These are phyloP conservation scores for Psylliodes chrysocephalus DNA, from an alignment of 2,888 invertebrate species.

Conservation along the genomic window DNA sequence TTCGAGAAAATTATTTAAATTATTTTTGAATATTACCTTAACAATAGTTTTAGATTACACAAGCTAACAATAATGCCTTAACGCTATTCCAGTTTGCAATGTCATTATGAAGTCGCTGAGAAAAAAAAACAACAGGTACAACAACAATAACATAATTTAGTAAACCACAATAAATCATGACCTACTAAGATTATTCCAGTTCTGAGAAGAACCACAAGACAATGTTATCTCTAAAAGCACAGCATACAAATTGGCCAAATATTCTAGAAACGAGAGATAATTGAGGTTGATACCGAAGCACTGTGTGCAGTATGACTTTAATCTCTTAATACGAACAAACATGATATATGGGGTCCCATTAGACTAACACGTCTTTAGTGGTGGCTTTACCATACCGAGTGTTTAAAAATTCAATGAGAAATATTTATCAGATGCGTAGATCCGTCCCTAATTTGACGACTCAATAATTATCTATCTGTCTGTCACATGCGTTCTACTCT, in stretches of 20 bases:
- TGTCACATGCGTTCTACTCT: no score
- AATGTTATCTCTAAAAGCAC: slow-evolving; percentile 51
- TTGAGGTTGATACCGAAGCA: slow-evolving; percentile 51
- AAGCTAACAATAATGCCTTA: not conserved
- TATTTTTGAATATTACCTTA: not conserved
- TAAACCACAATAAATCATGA: slow-evolving; percentile 33
- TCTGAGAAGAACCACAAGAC: slow-evolving; percentile 42
- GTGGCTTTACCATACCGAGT: no score
- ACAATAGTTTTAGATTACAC: not conserved
- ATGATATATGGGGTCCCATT: slow-evolving; percentile 30
- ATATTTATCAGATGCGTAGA: no score
- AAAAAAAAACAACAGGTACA: no score
- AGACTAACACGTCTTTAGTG: no score
- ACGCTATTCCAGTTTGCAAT: no score
- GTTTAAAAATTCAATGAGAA: no score
- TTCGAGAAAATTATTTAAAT: not conserved
- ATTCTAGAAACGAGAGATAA: slow-evolving; percentile 47
- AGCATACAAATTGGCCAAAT: slow-evolving; percentile 52
- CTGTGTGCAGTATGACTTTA: slow-evolving; percentile 46
- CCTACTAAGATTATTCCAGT: slow-evolving; percentile 32
- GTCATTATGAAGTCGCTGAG: no score
- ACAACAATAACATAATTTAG: slow-evolving; percentile 34
- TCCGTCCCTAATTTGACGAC: no score
- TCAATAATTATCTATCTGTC: no score
- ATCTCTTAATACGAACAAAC: slow-evolving; percentile 47